Evolutionary conservation across 1,140 invertebrate species (phyloP), one percentile per base, ranked within the genome.

Genomic region (Cheumatopsyche charites): DNA sequence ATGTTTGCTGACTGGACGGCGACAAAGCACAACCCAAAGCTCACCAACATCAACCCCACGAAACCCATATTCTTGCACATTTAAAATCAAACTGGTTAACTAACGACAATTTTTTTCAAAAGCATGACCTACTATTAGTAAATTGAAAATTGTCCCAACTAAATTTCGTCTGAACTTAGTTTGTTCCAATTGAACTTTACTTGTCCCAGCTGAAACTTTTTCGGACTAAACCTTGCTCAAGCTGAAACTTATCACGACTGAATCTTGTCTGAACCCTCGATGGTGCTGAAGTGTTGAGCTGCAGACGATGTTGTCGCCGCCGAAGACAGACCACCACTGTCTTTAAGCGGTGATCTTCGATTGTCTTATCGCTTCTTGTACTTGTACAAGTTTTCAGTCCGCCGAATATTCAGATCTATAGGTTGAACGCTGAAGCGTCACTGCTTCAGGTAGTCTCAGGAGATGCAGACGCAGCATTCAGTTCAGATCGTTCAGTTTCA

Each of bases 1-100:
- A 85, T 77, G 15, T 79, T 77, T 1, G 82, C 83, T 12, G 79
- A 78, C n/a, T 47, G 15, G 19, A 5, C 13, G 11, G 7, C 6
- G 2, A 15, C 1, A 4, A 42, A 11, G 13, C 19, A 66, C 1
- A 3, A 25, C 23, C 63, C 63, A 13, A 47, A n/a, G n/a, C n/a
- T 4, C 42, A 66, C 21, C 15, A 47, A 58, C 11, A 58, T 3
- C 7, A 23, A 25, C 19, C 4, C 7, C 55, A 9, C 23, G 25
- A 25, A 58, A 17, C 47, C 47, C 15, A 52, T 52, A 17, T 25
- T 11, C 15, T n/a, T n/a, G n/a, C n/a, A n/a, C n/a, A n/a, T n/a
- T n/a, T n/a, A n/a, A n/a, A n/a, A n/a, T n/a, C n/a, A n/a, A n/a
- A n/a, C n/a, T n/a, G n/a, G n/a, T n/a, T n/a, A n/a, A n/a, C n/a